Evolutionary conservation across 2,113 vertebrate species (phyloP), one percentile per base, ranked within the genome.

Genomic region (Ammodramus savannarum): DNA sequence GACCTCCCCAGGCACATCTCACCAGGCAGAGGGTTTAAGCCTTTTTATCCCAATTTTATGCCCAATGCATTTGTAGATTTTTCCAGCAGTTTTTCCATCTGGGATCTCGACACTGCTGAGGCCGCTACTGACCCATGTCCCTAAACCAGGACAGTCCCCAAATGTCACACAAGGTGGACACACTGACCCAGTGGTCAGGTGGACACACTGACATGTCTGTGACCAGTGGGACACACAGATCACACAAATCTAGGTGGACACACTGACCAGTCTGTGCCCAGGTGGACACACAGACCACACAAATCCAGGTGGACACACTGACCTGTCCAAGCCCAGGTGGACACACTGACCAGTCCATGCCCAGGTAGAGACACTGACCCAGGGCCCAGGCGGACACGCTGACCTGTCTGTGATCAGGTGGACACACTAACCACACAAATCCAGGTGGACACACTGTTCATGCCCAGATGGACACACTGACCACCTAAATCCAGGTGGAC

Each of bases 391-490:
- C 4, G 27, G 52, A 13, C 49, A 54, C 49, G 41, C 21, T 65
- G 62, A 65, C 29, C 29, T 15, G 39, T 39, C 39, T 13, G 39
- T 6, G 39, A 14, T 29, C 29, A 31, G 27, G 27, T 10, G 18
- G 61, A 16, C 61, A 32, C 27, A 22, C 13, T 29, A 27, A 52
- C 27, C 27, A 29, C 49, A 51, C 15, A 16, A 51, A 16, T 27
- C 49, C 49, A 51, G 3, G 9, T 5, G 44, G 44, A 36, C 44
- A 49, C 25, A 49, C 15, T 5, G 13, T 26, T 9, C 43, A 19
- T 9, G 43, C 44, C 39, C 38, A 99, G 98, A 27, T 99, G 99
- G 41, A 17, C 31, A 25, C 31, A 44, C 14, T 65, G 48, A 49
- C 46, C 46, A 8, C n/a, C n/a, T n/a, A n/a, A n/a, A n/a, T n/a